Percentiles rank a stretch among this genome's conserved stretches.
These are phyloP conservation scores for Pempheris klunzingeri DNA, from an alignment of 2,797 vertebrate species.

Conservation along the genomic window DNA sequence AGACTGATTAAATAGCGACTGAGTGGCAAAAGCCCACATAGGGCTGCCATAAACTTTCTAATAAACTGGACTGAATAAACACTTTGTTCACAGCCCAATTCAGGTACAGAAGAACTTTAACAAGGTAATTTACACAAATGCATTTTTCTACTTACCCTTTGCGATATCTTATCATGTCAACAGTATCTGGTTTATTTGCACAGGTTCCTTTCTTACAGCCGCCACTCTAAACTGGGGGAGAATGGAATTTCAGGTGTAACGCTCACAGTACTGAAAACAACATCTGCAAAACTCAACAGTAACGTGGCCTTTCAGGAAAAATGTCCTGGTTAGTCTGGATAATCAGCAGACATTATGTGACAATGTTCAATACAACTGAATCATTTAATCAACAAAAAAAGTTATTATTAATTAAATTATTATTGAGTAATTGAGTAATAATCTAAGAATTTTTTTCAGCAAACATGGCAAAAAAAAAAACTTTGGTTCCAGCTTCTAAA, in stretches of 20 bases:
- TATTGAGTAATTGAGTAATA: too few relatives aligned
- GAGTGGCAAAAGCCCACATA: constrained; percentile 54
- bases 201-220: neutral
- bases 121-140: constrained; percentile 59
- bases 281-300: neutral
- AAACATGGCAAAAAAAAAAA: neutral
- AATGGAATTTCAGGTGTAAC: neutral
- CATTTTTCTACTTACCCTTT: constrained; percentile 5
- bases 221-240: neutral
- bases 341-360: neutral
- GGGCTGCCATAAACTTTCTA: constrained; percentile 58
- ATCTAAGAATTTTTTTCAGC: too few relatives aligned
- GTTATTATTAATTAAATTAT: too few relatives aligned
- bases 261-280: neutral
- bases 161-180: constrained; percentile 31
- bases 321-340: neutral
- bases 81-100: constrained; percentile 34
- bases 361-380: neutral
- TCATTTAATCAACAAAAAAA: too few relatives aligned
- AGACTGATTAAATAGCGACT: constrained; percentile 76
- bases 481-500: neutral
- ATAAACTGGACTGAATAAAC: constrained; percentile 74
- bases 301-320: neutral
- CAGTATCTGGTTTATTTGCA: constrained; percentile 27
- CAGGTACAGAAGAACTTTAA: constrained; percentile 42